Base-by-base conservation (phyloP, 2,797 vertebrate species). In the Gymnoscopelus microlampas region DNA sequence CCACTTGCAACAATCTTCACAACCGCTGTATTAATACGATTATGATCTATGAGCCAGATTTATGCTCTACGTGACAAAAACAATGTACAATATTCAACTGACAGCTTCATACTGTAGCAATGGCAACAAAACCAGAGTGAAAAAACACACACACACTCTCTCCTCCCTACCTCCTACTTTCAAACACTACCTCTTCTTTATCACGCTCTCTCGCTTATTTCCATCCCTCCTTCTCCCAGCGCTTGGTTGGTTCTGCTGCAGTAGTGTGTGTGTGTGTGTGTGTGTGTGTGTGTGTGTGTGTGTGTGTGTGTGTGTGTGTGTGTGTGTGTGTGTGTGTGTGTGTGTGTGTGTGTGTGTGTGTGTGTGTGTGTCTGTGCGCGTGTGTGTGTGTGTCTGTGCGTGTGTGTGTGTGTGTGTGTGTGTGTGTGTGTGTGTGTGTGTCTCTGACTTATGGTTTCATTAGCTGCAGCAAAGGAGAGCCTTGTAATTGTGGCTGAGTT, bases 401-500 rank as follows among this genome's bases (percentile, higher is more conserved):
- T 64, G 74, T 67, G 44, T 64, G 71, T 60, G 50, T 48, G 35
- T 55, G 47, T 68, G 54, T 54, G 57, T 48, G 77, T 50, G 62
- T 63, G 60, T 60, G 56, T 58, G 71, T 64, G n/a, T 66, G 49
- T 69, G 76, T 71, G 61, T 82, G 49, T 81, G 12, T 76, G 63
- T 57, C 71, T 63, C 73, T 91, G 89, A 91, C 82, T 88, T 91
- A 89, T 87, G 85, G 85, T 88, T 90, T 91, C 87, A 91, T 89
- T 91, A 88, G 90, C 83, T 86, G 83, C 81, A 39, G 85, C 87
- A 85, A 79, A 86, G 86, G 84, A 88, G 83, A 85, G 75, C 66
- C 84, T 86, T 83, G 86, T 91, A 90, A 89, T 88, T 89, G 89
- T 85, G 82, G 82, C 85, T 89, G 87, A 91, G 87, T 90, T 89